These are phyloP conservation scores for Beroe ovata DNA, from an alignment of 37 sponge, comb jelly and placozoan species.

Conservation along the genomic window DNA sequence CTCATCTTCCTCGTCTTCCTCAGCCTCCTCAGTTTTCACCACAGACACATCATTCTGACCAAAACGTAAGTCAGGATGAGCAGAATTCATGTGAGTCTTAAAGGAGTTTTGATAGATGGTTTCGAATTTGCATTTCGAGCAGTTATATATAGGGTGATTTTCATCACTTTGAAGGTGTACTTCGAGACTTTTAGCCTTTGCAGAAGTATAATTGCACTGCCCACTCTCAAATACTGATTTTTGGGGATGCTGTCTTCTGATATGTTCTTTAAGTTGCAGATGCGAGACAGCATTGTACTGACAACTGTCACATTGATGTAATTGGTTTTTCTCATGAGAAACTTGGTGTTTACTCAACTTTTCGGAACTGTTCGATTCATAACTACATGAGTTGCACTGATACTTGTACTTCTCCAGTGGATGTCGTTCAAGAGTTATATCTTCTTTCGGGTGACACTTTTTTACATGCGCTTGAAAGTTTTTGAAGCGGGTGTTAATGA, in stretches of 20 bases:
- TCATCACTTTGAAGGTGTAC: conserved; percentile 5
- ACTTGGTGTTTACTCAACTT: conserved; percentile 21
- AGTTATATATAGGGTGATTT: neutral
- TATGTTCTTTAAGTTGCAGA: neutral
- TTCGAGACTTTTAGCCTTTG: neutral
- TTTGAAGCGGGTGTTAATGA: conserved; percentile 9
- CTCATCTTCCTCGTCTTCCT: no score
- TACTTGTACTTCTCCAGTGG: conserved; percentile 42
- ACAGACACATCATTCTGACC: neutral
- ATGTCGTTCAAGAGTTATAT: neutral
- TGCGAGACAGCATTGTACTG: conserved; percentile 21
- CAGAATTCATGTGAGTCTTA: neutral
- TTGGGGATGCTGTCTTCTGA: conserved; percentile 6
- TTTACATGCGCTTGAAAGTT: conserved; percentile 2
- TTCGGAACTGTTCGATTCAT: conserved; percentile 6
- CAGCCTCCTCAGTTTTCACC: neutral
- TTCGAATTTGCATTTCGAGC: neutral
- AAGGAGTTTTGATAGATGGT: neutral
- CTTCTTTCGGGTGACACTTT: conserved; percentile 29
- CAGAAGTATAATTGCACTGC: conserved; percentile 9
- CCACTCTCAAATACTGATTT: neutral
- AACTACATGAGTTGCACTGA: conserved; percentile 16
- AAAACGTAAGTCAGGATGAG: neutral
- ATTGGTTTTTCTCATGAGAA: neutral
- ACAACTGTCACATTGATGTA: conserved; percentile 32